Evolutionary conservation across 1,140 invertebrate genomes (phyloP), one percentile per base, ranked within the genome.

Genomic region (Agrilus planipennis): DNA sequence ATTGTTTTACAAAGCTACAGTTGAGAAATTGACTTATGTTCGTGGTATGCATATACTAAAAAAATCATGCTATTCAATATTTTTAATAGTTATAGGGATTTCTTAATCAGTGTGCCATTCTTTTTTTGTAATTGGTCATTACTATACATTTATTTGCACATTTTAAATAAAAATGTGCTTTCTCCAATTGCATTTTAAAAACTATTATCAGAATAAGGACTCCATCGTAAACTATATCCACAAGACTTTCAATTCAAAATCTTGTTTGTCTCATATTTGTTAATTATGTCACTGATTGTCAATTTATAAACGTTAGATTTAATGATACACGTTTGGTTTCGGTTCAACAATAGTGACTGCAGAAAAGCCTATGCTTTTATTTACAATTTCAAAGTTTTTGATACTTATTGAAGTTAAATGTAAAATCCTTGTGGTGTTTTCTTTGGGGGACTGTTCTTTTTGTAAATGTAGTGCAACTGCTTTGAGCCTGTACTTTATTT

Each of bases 71-170:
- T 51, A 50, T 51, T 49, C 37, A 42, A 36, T 35, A 36, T 20
- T 37, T 17, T 32, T n/a, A 18, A 38, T 47, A 30, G 38, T 53
- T 54, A 52, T 45, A 42, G 42, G 45, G 47, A 56, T 54, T 53
- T 47, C 55, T 55, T 51, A 57, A 47, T 52, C 46, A 50, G 58
- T 62, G 58, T 61, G 58, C 56, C 57, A 61, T 61, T 61, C 52
- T 52, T 57, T 50, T 51, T 53, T 39, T 51, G 49, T 48, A 51
- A 52, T 46, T 52, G 23, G 17, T 34, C 23, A 22, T 22, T 36
- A 18, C 19, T 36, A 36, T 37, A 44, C 34, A 27, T 27, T 23
- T 32, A 18, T 21, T 14, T 31, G 19, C 17, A 12, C 16, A 38
- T 34, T 30, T 34, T 27, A 38, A 23, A 35, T 38, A 34, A 30